phyloP scores from a whole-genome alignment of 2,888 invertebrate genomes.

The Scaptomyza caliginosa region DNA sequence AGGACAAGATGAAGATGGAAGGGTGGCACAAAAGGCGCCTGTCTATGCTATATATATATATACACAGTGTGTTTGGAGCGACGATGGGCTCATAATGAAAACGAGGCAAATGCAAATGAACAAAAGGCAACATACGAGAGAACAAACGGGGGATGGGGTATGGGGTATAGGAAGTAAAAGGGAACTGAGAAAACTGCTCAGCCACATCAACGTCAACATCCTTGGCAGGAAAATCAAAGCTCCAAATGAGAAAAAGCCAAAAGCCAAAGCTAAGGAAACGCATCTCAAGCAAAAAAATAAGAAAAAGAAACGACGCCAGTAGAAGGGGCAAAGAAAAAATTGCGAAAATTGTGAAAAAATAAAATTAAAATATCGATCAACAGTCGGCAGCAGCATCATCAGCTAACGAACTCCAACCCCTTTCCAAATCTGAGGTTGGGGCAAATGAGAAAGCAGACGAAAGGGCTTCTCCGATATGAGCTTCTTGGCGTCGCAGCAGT shows the following conservation, averaged over 20 bases:
- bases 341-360: conserved; percentile 65
- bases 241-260: conserved; percentile 66
- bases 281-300: conserved; percentile 47
- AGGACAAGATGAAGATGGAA: conserved; percentile 2
- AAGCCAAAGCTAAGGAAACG: conserved; percentile 76
- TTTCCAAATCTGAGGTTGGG: conserved; percentile 43
- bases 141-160: conserved; percentile 18
- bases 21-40: conserved; percentile 6
- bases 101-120: conserved; percentile 78
- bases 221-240: conserved; percentile 74
- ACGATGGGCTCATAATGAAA: conserved; percentile 70
- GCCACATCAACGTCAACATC: conserved; percentile 64
- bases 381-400: conserved; percentile 60
- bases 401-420: conserved; percentile 82
- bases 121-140: conserved; percentile 64
- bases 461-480: conserved; percentile 64
- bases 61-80: conserved; percentile 26
- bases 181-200: conserved; percentile 11
- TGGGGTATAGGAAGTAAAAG: background rate
- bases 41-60: conserved; percentile 18
- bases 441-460: conserved; percentile 64
- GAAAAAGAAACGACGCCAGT: conserved; percentile 13
- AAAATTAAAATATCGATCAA: conserved; percentile 83
- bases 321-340: conserved; percentile 15
- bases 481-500: conserved; percentile 41